Base-by-base conservation (phyloP, 1,140 invertebrate genomes). In the Pogonomyrmex barbatus region DNA sequence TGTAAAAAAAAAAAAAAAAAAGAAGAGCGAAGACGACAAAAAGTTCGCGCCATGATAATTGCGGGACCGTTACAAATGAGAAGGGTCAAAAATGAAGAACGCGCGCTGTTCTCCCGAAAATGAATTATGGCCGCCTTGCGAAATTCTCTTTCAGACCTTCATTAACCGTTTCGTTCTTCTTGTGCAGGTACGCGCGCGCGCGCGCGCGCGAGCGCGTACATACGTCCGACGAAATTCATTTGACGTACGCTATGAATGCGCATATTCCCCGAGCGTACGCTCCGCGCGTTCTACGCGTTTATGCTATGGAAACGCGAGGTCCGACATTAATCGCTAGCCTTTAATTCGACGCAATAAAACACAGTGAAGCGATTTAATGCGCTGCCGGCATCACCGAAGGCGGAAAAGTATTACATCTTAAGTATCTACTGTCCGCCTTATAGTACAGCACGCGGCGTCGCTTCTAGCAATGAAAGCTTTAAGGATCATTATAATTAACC, bases 271-370 rank as follows among this genome's bases (percentile, higher is more conserved):
- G 24, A 24, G 42, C 58, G 42, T 10, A n/a, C 10, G 1, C 24
- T 62, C 9, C 24, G n/a, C 56, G 45, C 47, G 47, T 4, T 2
- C 6, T 39, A 52, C 30, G 24, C 24, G 45, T 62, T 30, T 77
- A 62, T 45, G 39, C 73, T 58, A 30, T 60, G 73, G 39, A 45
- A 60, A 76, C 54, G 24, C 54, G 24, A 33, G 77, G 24, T n/a
- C 78, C 65, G 54, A 70, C 65, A 56, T 81, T 81, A 70, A 81
- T 81, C 78, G 78, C 65, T 56, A 45, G 67, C 65, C 78, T 70
- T 81, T 81, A 70, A 81, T 81, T 81, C 78, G 52, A 54, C 24
- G 78, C 78, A 56, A 81, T 81, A 81, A 81, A 81, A 81, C 39
- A 39, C 77, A 14, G 30, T 56, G 24, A 12, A 81, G 6, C 63